Evolutionary conservation across 2,888 invertebrate genomes (phyloP).

Genomic region (Hecatera dysodea): DNA sequence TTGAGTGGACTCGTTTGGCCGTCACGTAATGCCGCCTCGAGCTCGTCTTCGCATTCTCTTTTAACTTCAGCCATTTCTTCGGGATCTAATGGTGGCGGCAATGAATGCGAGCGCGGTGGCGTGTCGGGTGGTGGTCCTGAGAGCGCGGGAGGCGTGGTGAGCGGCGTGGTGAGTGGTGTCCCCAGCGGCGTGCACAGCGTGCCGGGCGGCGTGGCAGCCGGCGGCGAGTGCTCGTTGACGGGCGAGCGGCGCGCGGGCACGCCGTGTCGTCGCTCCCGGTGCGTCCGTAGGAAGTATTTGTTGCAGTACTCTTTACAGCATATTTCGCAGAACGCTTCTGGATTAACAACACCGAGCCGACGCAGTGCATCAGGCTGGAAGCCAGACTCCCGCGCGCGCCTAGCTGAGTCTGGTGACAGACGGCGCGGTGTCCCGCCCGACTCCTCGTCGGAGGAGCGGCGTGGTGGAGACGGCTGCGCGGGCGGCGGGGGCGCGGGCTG

Average conservation of each 20-base stretch:
- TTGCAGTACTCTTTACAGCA: constrained; percentile 98
- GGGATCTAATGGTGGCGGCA: constrained; percentile 80
- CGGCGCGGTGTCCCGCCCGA: constrained; percentile 90
- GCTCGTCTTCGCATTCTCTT: constrained; percentile 88
- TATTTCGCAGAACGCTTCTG: constrained; percentile 98
- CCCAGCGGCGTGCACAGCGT: constrained; percentile 71
- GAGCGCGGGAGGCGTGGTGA: constrained; percentile 91
- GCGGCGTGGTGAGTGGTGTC: constrained; percentile 91
- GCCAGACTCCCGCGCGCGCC: constrained; percentile 93
- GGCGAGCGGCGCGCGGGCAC: constrained; percentile 89
- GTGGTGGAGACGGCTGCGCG: constrained; percentile 87
- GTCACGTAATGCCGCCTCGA: constrained; percentile 86
- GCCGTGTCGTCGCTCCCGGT: constrained; percentile 98
- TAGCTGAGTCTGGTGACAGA: constrained; percentile 91
- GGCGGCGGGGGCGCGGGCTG: constrained; percentile 83
- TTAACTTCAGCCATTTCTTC: constrained; percentile 87
- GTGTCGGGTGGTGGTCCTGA: constrained; percentile 94
- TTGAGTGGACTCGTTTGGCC: constrained; percentile 95
- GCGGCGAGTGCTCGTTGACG: constrained; percentile 87
- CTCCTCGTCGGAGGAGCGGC: constrained; percentile 86
- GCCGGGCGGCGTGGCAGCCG: constrained; percentile 80
- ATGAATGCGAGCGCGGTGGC: constrained; percentile 79
- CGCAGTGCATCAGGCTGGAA: constrained; percentile 94
- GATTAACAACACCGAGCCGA: constrained; percentile 95
- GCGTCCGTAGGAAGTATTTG: constrained; percentile 97